phyloP scores from a whole-genome alignment of 2,888 invertebrate genomes.

The Drosophila anomalipes region DNA sequence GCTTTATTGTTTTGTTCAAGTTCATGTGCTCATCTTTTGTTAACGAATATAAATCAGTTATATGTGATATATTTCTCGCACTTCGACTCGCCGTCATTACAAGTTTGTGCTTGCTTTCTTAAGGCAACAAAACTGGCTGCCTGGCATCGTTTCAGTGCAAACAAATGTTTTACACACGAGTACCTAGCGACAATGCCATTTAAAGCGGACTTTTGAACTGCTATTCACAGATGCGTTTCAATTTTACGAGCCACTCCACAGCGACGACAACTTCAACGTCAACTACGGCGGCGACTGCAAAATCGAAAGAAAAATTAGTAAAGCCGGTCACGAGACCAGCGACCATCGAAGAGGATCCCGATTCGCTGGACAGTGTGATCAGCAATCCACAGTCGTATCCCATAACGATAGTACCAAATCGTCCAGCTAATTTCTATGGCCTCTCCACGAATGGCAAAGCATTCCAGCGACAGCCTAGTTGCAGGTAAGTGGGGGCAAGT shows the following conservation, averaged over 20 bases:
- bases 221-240: conserved; percentile 70
- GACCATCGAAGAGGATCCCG: conserved; percentile 84
- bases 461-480: conserved; percentile 83
- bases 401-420: conserved; percentile 85
- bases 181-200: conserved; percentile 11
- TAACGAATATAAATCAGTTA: conserved; percentile 40
- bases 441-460: conserved; percentile 79
- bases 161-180: conserved; percentile 12
- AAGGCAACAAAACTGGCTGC: conserved; percentile 16
- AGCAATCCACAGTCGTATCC: conserved; percentile 85
- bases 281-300: conserved; percentile 18
- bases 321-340: conserved; percentile 73
- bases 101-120: conserved; percentile 48
- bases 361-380: conserved; percentile 85
- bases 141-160: background rate
- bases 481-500: conserved; percentile 76
- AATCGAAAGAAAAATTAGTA: conserved; percentile 47
- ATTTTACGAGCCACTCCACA: conserved; percentile 61
- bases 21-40: conserved; percentile 22
- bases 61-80: conserved; percentile 48
- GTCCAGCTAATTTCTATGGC: conserved; percentile 83
- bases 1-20: conserved; percentile 20
- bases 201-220: conserved; percentile 36
- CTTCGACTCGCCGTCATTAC: conserved; percentile 40
- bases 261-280: conserved; percentile 34